Percentiles rank a stretch among this genome's conserved stretches.
These are phyloP conservation scores for Stegophylla sp. DNA, from an alignment of 2,888 invertebrate species.

Conservation along the genomic window DNA sequence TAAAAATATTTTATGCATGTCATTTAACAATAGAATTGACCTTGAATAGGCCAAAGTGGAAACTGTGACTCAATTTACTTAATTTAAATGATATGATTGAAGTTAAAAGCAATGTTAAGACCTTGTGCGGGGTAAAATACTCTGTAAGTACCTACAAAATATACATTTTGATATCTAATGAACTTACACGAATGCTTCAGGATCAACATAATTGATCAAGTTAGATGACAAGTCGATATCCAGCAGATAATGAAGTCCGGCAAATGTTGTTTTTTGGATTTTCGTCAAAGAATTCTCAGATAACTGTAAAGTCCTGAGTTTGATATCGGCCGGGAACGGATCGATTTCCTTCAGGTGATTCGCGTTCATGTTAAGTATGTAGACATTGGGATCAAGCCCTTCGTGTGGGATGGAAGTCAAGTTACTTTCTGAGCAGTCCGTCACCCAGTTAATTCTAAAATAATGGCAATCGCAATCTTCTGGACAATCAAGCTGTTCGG, in stretches of 20 bases:
- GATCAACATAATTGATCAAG: slow-evolving; percentile 71
- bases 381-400: slow-evolving; percentile 75
- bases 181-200: slow-evolving; percentile 65
- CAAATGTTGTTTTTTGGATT: slow-evolving; percentile 71
- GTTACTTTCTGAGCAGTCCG: slow-evolving; percentile 78
- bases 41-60: slow-evolving; percentile 36
- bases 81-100: slow-evolving; percentile 40
- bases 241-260: slow-evolving; percentile 73
- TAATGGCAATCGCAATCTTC: slow-evolving; percentile 79
- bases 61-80: slow-evolving; percentile 49
- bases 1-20: slow-evolving; percentile 14
- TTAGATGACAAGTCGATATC: slow-evolving; percentile 76
- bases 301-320: slow-evolving; percentile 74
- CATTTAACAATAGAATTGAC: slow-evolving; percentile 46
- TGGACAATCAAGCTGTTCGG: slow-evolving; percentile 73
- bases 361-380: slow-evolving; percentile 75
- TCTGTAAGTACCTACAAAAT: background rate
- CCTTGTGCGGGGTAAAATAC: slow-evolving; percentile 8
- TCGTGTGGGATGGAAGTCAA: slow-evolving; percentile 74
- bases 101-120: slow-evolving; percentile 32
- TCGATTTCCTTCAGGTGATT: slow-evolving; percentile 71
- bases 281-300: slow-evolving; percentile 73
- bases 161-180: background rate
- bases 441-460: slow-evolving; percentile 79
- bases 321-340: slow-evolving; percentile 74